A percentile compares a stretch with the other conserved stretches of the same genome.
Conservation (phyloP, 1,140 invertebrate genomes). For the Cryptotermes secundus region DNA sequence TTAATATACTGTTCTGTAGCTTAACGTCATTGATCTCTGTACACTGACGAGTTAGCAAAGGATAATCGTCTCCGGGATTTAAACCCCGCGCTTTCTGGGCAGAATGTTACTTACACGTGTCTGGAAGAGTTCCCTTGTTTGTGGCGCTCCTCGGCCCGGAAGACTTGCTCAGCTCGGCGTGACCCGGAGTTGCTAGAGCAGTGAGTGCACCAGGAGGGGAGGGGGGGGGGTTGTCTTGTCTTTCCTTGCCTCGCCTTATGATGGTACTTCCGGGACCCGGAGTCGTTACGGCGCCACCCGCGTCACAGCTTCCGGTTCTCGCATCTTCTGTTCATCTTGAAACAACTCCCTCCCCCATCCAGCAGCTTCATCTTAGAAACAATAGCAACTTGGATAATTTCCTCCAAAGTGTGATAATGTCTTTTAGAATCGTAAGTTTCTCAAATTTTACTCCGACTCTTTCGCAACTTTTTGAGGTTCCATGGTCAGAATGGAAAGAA, state of each 20-base stretch:
- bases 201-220: neutral
- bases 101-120: neutral
- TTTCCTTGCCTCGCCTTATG: constrained; percentile 9
- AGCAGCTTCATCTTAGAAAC: neutral
- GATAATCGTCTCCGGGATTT: too few relatives aligned
- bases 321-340: neutral
- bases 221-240: neutral
- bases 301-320: neutral
- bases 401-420: constrained; percentile 6
- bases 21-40: too few relatives aligned
- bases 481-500: neutral
- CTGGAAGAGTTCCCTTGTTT: neutral
- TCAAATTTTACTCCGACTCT: neutral
- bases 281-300: constrained; percentile 11
- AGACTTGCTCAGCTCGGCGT: neutral
- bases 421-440: constrained; percentile 18
- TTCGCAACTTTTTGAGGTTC: neutral
- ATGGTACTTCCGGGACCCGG: neutral
- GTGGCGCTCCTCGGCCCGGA: neutral
- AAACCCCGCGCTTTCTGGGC: neutral
- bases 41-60: too few relatives aligned
- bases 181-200: neutral
- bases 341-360: neutral
- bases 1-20: too few relatives aligned
- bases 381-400: constrained; percentile 12